Base-by-base conservation (phyloP, 2,888 invertebrate genomes). In the Thereva nobilitata region DNA sequence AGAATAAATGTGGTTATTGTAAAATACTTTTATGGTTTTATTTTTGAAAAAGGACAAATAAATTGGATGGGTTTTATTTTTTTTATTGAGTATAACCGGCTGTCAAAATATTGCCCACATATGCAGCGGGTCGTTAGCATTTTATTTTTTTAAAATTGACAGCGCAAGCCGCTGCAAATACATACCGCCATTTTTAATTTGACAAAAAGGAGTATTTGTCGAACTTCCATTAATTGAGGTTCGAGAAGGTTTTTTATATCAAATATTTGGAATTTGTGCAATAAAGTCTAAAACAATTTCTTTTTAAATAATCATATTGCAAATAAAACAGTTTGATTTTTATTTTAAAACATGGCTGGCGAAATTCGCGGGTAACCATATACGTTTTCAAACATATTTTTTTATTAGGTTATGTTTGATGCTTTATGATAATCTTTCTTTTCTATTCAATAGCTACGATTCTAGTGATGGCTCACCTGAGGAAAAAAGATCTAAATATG, bases 391-490 rank as follows among this genome's bases (percentile, higher is more conserved):
- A 12, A 5, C 37, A 45, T 12, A 23, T 37, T 40, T 7, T 40
- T 40, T 38, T 50, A 50, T 40, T 50, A 34, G 10, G 47, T 35
- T 49, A 44, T n/a, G 2, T 9, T 40, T 23, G 10, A 50, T 41
- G n/a, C 12, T 66, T 45, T 52, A 59, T 41, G 34, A 40, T 34
- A 49, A 59, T 47, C 37, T 38, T 47, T 59, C 6, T 34, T 55
- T 56, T 63, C 45, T 67, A 56, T 66, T 67, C 53, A 64, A 34
- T 64, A 79, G 78, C 69, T 75, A 72, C 67, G 77, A 76, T 65
- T 77, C 79, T 49, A 77, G 74, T 55, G 76, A 77, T 64, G 73
- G 72, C n/a, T 70, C 70, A 12, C 64, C 70, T 1, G 76, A 74
- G 10, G 76, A 75, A 9, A 78, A 75, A 50, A 75, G 72, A 38